Conservation (phyloP, 2,888 invertebrate species). For the Anagyrus pseudococci region DNA sequence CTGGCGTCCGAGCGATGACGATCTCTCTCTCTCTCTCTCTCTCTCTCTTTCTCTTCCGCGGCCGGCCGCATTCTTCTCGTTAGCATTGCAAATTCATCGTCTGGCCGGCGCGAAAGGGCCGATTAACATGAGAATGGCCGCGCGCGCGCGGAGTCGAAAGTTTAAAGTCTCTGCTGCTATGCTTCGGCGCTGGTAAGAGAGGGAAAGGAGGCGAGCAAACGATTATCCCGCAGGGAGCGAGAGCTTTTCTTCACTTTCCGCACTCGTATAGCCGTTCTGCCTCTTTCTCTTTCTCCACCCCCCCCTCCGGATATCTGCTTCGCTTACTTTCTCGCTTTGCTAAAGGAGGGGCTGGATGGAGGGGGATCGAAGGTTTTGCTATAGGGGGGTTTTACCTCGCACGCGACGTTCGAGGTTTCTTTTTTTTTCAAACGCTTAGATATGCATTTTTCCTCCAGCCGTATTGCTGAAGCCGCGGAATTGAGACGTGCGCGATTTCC, state of each 20-base stretch:
- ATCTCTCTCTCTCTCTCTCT: too few relatives aligned
- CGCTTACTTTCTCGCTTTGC: too few relatives aligned
- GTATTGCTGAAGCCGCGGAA: neutral
- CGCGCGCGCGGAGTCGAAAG: too few relatives aligned
- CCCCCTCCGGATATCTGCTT: neutral
- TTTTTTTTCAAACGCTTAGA: slow-evolving; percentile 6
- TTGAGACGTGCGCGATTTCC: neutral
- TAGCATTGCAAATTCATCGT: slow-evolving; percentile 42
- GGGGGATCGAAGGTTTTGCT: too few relatives aligned
- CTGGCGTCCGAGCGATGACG: neutral
- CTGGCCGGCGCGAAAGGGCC: slow-evolving; percentile 22
- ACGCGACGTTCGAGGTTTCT: neutral
- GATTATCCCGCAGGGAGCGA: slow-evolving; percentile 24
- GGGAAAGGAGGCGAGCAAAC: slow-evolving; percentile 2
- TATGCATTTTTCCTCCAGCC: slow-evolving; percentile 1
- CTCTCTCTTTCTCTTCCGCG: too few relatives aligned
- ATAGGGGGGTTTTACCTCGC: too few relatives aligned
- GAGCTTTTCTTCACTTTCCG: slow-evolving; percentile 14
- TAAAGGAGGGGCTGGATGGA: too few relatives aligned
- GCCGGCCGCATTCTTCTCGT: slow-evolving; percentile 27
- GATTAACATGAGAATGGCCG: slow-evolving; percentile 46
- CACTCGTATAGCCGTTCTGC: neutral
- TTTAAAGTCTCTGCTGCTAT: too few relatives aligned
- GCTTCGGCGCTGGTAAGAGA: neutral
- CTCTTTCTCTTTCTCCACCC: too few relatives aligned